A percentile compares a stretch with the other conserved stretches of the same genome.
Evolutionary conservation across 2,113 vertebrate genomes (phyloP).

Genomic region (Nothobranchius furzeri): DNA sequence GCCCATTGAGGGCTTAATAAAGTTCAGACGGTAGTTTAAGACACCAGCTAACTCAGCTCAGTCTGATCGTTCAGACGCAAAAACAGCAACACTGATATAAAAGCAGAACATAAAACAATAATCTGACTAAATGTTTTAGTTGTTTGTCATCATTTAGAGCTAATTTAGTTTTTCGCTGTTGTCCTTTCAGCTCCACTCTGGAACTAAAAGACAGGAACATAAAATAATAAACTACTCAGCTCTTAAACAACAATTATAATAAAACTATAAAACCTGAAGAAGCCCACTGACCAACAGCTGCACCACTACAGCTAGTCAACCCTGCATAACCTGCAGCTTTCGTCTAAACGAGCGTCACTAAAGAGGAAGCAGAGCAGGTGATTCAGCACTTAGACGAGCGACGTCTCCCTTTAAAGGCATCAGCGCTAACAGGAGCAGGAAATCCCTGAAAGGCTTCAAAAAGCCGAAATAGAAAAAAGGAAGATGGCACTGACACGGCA

Average conservation of each 20-base stretch:
- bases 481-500: background rate
- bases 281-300: background rate
- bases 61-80: no score
- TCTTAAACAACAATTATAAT: background rate
- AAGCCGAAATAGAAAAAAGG: conserved; percentile 5
- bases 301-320: background rate
- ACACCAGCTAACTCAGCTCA: no score
- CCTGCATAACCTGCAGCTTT: background rate
- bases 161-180: no score
- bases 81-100: no score
- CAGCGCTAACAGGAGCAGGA: conserved; percentile 18
- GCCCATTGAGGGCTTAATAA: no score
- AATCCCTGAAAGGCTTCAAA: conserved; percentile 24
- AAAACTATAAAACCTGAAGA: background rate
- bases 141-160: no score
- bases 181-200: no score
- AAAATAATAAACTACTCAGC: no score
- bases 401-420: conserved; percentile 11
- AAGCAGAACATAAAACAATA: no score
- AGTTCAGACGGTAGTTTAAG: no score
- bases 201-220: no score
- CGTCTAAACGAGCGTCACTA: background rate
- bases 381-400: conserved; percentile 7
- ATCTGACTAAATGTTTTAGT: no score
- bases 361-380: background rate